Percentiles rank a stretch among this genome's conserved stretches.
phyloP scores from a whole-genome alignment of 1,140 invertebrate species.

The Ruditapes philippinarum region DNA sequence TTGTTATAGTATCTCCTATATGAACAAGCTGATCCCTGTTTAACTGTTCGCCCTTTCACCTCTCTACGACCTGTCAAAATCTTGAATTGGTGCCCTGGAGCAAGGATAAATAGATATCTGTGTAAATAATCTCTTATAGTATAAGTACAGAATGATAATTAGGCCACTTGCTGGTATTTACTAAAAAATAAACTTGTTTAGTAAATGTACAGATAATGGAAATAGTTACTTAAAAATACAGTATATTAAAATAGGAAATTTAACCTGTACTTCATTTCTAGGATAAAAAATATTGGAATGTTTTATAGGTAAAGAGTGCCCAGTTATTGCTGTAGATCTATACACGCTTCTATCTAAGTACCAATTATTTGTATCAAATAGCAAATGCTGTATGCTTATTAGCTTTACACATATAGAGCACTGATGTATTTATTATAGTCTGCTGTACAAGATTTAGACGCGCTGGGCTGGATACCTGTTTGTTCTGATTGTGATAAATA shows the following conservation, averaged over 20 bases:
- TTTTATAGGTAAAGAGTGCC: too few species aligned
- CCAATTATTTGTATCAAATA: slow-evolving; percentile 69
- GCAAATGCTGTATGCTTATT: slow-evolving; percentile 58
- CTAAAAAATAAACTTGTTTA: too few species aligned
- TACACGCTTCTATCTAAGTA: slow-evolving; percentile 54
- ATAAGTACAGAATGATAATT: too few species aligned
- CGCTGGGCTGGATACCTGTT: too few species aligned
- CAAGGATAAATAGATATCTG: slow-evolving; percentile 55
- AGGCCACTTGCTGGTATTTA: too few species aligned
- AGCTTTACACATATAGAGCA: slow-evolving; percentile 61
- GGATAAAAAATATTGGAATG: too few species aligned
- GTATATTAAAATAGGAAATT: too few species aligned
- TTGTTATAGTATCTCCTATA: not conserved
- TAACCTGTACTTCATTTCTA: too few species aligned
- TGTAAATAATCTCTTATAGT: slow-evolving; percentile 48
- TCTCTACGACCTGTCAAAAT: slow-evolving; percentile 47
- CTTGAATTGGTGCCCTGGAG: slow-evolving; percentile 35
- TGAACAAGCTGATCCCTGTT: slow-evolving; percentile 16
- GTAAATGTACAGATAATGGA: too few species aligned
- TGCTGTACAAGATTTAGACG: not conserved
- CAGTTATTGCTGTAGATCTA: too few species aligned
- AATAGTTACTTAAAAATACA: too few species aligned
- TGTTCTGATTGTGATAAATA: too few species aligned
- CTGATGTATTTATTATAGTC: slow-evolving; percentile 57
- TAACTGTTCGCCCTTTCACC: slow-evolving; percentile 53